A percentile compares a stretch with the other conserved stretches of the same genome.
phyloP scores from a whole-genome alignment of 2,888 invertebrate species.

The Tipula helvola region DNA sequence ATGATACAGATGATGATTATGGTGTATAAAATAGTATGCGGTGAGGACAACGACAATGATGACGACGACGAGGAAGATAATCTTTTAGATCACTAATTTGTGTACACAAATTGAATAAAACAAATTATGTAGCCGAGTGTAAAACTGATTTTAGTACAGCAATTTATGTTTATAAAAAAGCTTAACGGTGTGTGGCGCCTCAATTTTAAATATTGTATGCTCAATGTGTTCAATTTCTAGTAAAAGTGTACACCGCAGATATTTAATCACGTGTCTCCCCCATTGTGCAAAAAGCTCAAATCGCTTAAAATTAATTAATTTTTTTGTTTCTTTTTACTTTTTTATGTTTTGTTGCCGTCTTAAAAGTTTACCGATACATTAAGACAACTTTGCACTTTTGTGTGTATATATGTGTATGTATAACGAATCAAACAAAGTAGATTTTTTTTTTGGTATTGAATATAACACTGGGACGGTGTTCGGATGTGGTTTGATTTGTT shows the following conservation, averaged over 20 bases:
- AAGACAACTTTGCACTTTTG: background rate
- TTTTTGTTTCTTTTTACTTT: background rate
- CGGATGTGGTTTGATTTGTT: background rate
- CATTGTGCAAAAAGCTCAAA: background rate
- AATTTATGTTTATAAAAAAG: background rate
- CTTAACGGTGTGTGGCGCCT: background rate
- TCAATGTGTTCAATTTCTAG: background rate
- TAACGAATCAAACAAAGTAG: background rate
- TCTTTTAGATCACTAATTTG: background rate
- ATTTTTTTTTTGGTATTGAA: background rate
- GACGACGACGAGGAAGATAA: background rate
- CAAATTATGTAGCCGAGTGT: background rate
- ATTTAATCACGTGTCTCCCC: background rate
- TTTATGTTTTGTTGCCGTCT: background rate
- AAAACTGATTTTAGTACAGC: background rate
- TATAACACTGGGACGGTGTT: background rate
- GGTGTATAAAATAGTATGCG: background rate
- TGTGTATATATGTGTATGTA: background rate
- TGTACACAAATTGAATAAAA: background rate
- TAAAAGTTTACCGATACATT: slow-evolving; percentile 4
- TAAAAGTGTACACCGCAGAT: background rate
- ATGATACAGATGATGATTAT: background rate
- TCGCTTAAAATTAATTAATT: background rate
- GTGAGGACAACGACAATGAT: background rate
- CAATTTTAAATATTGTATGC: background rate